Base-by-base conservation (phyloP, 2,888 invertebrate genomes). In the Yponomeuta plumbellus region DNA sequence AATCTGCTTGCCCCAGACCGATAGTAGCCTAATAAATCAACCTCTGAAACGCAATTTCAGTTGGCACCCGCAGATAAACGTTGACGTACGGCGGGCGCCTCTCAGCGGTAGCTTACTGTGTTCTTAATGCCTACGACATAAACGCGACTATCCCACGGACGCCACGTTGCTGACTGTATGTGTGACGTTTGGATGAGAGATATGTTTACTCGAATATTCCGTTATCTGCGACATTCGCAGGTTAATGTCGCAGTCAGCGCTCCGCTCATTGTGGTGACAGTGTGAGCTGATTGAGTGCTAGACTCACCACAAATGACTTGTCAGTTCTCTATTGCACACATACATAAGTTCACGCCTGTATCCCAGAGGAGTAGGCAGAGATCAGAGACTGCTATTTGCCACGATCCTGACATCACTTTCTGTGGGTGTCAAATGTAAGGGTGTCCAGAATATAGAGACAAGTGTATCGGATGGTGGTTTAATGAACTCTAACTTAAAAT, bases 61-160 rank as follows among this genome's bases (percentile, higher is more conserved):
- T 52, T 52, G 44, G 44, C 44, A 52, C 44, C 44, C 44, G 44
- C 17, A 52, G 44, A 52, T 52, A 52, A 52, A 52, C 44, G 44
- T 52, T 17, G 44, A 52, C 44, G 17, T 52, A 52, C 34, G 34
- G 8, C 34, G 34, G 34, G 34, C 5, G 34, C 34, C 8, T 8
- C 34, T 34, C 34, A 34, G 34, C 34, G 34, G 34, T 34, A 34
- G 8, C 34, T 10, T 1, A 34, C 34, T 34, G 34, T 34, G 6
- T 34, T 26, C 26, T 8, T 34, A 34, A 6, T 34, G 1, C 34
- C 34, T 34, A 34, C 34, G 34, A 8, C 34, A 1, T 34, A 34
- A 34, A 34, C 6, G 34, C 34, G 34, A 34, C 8, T 34, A 8
- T 34, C 8, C 34, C 5, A 6, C 34, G 34, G 34, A 34, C 6